Base-by-base conservation (phyloP, 1,140 invertebrate species). In the Phymorhynchus buccinoides region DNA sequence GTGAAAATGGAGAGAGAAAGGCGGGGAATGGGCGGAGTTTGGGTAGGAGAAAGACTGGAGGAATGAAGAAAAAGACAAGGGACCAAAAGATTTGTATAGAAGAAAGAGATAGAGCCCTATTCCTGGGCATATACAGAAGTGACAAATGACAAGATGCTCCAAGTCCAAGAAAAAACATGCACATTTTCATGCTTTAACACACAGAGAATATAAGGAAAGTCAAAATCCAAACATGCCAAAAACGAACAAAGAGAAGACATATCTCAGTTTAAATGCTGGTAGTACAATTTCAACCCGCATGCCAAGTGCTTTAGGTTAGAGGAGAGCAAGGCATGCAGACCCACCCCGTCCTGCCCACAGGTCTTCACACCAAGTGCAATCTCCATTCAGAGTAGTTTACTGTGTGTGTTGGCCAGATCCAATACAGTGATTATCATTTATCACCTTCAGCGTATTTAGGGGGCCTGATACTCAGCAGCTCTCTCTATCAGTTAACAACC, bases 291-390 rank as follows among this genome's bases (percentile, higher is more conserved):
- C 77, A 79, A 78, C 22, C 56, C 12, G 22, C 77, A 48, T 56
- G 77, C 39, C 42, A 52, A 48, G 42, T 79, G 77, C 27, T n/a
- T 48, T 14, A 52, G 12, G 48, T 52, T 62, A 62, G 56, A 62
- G 56, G 56, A 62, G 14, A 62, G 56, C 12, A 62, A 62, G 22
- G 44, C 77, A 79, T 79, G 77, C 77, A 39, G 4, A 79, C 27
- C 18, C 27, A 79, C 39, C 48, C 44, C 37, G 27, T 79, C 42
- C 77, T 79, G 77, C 77, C 77, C 52, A 44, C 77, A 79, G 77
- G 52, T 44, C 22, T 7, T 27, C 37, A 75, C 12, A 22, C n/a
- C n/a, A n/a, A n/a, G n/a, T n/a, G n/a, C 6, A 62, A 62, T 18
- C 56, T 0, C 56, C 56, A 62, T 62, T 27, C 56, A 22, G 56